Evolutionary conservation across 1,140 invertebrate genomes (phyloP), one percentile per base, ranked within the genome.

Genomic region (Thaumetopoea pityocampa): DNA sequence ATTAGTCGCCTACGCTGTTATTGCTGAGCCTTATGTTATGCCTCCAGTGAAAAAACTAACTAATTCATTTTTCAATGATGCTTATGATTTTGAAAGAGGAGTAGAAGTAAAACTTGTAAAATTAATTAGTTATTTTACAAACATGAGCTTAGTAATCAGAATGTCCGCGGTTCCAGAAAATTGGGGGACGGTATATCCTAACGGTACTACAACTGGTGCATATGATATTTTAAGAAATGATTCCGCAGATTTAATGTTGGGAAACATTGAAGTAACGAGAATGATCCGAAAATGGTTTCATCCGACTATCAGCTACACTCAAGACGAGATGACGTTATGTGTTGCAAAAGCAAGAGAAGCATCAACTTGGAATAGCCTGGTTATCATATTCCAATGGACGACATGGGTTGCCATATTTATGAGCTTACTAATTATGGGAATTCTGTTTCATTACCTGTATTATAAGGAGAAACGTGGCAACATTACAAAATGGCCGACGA

Each of bases 281-380:
- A 72, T 63, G 11, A 65, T 80, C 7, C 62, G 83, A 9, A 82
- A 77, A 40, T 80, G 71, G 67, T 85, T 85, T 27, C 53, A 85
- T 52, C 68, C 83, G 0, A 85, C 83, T 0, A 57, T 71, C 4
- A 83, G 76, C 30, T 86, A 85, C 43, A 79, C 78, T 6, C 83
- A 86, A 59, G 82, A 86, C 37, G 80, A 85, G 45, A 85, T 85
- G 63, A 86, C 83, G 0, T 85, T 83, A 74, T 85, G 85, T 33
- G 64, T 85, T 0, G 74, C 81, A 0, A 81, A 63, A 54, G 71
- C 85, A 1, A 59, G 49, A 14, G 55, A 66, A 49, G 77, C 78
- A 0, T 60, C 72, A 0, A 80, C 78, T 5, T 85, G 85, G 85
- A 56, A 78, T 24, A 86, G 85, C 54, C 46, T 86, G 3, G 57